Base-by-base conservation (phyloP, 2,888 invertebrate species). In the Diarsia dahlii region DNA sequence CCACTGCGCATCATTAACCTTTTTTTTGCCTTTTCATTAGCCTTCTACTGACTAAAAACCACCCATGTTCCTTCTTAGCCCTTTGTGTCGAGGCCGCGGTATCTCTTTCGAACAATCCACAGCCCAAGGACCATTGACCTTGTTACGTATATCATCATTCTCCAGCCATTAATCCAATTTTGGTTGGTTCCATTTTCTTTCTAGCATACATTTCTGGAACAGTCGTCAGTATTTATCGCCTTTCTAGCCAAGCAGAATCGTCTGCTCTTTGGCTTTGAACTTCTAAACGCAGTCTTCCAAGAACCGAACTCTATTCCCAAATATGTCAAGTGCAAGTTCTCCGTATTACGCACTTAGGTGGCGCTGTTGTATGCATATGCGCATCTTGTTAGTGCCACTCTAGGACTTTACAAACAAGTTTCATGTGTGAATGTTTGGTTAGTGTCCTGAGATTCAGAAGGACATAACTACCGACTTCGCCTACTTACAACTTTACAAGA, bases 341-440 rank as follows among this genome's bases (percentile, higher is more conserved):
- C 87, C 89, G 94, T 94, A 94, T 87, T 74, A 80, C 81, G 84
- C 76, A 86, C 74, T 86, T 80, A 84, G 76, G 81, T 75, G 81
- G 78, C 80, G 81, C 64, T 82, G 86, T 46, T 45, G 74, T 45
- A 87, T 88, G 91, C 92, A 95, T 95, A 93, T 95, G 93, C 94
- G 91, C 93, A 90, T 75, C 95, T 95, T 92, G 94, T 96, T 96
- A 96, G 92, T 95, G 92, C 77, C 77, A 71, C 60, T 82, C 86
- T 58, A 39, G 60, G 62, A 52, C 71, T 78, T 56, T 28, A 70
- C 74, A 86, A 83, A 86, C 79, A 78, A 52, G 65, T 56, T 74
- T 39, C 20, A 18, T 23, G 23, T 67, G 63, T 81, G 39, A 12
- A 50, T 65, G 63, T 70, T 52, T 76, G 62, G 23, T 75, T 62